Evolutionary conservation across 2,888 invertebrate species (phyloP).

Genomic region (Lasioglossum calceatum): DNA sequence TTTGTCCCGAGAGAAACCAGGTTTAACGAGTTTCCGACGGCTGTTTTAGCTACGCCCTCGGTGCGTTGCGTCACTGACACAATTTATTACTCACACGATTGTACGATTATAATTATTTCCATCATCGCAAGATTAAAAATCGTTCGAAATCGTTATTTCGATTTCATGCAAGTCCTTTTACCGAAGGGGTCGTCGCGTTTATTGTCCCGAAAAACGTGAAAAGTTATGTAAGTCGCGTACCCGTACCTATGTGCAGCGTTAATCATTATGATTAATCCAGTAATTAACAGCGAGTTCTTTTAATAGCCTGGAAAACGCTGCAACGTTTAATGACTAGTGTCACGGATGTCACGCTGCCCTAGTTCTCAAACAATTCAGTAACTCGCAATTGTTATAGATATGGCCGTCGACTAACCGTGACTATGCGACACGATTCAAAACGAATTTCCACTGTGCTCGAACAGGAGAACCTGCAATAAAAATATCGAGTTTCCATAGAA

Average conservation of each 20-base stretch:
- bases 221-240: slow-evolving; percentile 43
- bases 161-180: not conserved
- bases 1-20: not conserved
- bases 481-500: no score
- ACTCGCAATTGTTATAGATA: slow-evolving; percentile 50
- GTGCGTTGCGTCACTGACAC: not conserved
- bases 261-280: slow-evolving; percentile 80
- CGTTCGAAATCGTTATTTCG: not conserved
- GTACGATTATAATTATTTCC: not conserved
- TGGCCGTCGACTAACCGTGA: slow-evolving; percentile 14
- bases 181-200: not conserved
- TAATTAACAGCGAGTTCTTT: slow-evolving; percentile 80
- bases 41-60: slow-evolving; percentile 1
- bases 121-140: not conserved
- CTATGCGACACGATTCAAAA: slow-evolving; percentile 24
- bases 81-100: not conserved
- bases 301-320: slow-evolving; percentile 77
- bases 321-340: slow-evolving; percentile 79
- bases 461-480: not conserved
- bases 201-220: not conserved
- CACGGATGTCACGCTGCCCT: slow-evolving; percentile 79
- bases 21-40: slow-evolving; percentile 17
- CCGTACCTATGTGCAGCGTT: slow-evolving; percentile 69
- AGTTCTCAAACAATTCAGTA: slow-evolving; percentile 79
- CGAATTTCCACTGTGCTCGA: slow-evolving; percentile 6